Evolutionary conservation across 2,888 invertebrate genomes (phyloP).

Genomic region (Xestia rhomboidea): DNA sequence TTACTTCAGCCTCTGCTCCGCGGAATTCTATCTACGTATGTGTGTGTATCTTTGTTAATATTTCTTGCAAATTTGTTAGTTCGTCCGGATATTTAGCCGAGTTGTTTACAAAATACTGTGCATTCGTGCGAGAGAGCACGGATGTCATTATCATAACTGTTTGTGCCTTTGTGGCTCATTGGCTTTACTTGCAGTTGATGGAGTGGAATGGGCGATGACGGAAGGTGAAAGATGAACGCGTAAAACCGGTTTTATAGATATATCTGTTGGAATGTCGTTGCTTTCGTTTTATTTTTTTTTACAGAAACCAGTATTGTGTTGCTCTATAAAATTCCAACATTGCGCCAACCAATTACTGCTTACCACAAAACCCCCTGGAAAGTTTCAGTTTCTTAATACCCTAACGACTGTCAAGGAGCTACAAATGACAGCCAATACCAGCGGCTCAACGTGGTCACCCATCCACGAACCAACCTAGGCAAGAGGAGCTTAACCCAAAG

Average conservation of each 20-base stretch:
- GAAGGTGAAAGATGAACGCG: neutral
- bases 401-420: neutral
- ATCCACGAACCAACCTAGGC: neutral
- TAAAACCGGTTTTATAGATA: neutral
- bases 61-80: neutral
- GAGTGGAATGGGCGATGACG: neutral
- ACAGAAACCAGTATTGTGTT: neutral
- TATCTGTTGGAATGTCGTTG: neutral
- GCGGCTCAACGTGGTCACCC: neutral
- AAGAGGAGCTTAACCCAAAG: neutral
- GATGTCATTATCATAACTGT: neutral
- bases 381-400: too few species aligned
- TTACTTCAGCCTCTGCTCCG: neutral
- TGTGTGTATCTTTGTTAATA: neutral
- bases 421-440: neutral
- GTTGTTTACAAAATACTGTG: neutral
- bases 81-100: neutral
- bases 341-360: neutral
- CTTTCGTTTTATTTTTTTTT: neutral
- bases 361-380: too few species aligned
- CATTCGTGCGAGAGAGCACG: neutral
- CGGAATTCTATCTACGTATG: neutral
- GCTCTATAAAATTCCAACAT: neutral
- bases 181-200: neutral
- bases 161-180: neutral